phyloP scores from a whole-genome alignment of 2,797 vertebrate genomes.

The Pristis pectinata region DNA sequence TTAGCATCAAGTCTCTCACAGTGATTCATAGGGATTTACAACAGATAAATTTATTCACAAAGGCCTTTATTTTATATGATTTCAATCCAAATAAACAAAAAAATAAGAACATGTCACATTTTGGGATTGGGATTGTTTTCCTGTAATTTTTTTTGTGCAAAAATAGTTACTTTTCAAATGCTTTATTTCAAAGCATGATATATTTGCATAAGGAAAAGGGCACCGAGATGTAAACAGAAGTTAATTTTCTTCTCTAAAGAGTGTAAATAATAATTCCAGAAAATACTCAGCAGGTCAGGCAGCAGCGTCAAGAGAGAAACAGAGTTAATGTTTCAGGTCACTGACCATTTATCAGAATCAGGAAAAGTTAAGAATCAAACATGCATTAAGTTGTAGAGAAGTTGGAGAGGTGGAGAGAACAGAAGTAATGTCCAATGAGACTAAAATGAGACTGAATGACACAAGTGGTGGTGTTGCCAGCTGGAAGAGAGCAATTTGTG shows the following conservation, averaged over 20 bases:
- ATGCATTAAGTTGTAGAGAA: too few relatives aligned
- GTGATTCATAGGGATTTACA: not conserved
- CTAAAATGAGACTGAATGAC: too few relatives aligned
- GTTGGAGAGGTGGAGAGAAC: too few relatives aligned
- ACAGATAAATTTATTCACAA: not conserved
- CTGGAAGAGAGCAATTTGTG: too few relatives aligned
- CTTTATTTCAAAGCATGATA: not conserved
- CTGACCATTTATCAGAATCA: too few relatives aligned
- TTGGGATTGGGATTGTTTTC: not conserved
- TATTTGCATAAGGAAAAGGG: not conserved
- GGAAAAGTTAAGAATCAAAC: too few relatives aligned
- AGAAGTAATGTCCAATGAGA: too few relatives aligned
- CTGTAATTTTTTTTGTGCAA: not conserved
- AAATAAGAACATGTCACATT: not conserved
- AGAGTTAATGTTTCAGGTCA: too few relatives aligned
- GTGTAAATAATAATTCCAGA: not conserved
- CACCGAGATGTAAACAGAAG: not conserved
- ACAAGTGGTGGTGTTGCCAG: too few relatives aligned
- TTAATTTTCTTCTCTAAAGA: not conserved
- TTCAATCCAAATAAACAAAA: not conserved
- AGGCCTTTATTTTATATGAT: not conserved
- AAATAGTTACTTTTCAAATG: not conserved
- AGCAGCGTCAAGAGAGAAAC: too few relatives aligned
- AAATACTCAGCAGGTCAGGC: too few relatives aligned
- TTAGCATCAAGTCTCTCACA: not conserved